phyloP scores from a whole-genome alignment of 2,113 vertebrate genomes.

The Halichoeres trimaculatus region DNA sequence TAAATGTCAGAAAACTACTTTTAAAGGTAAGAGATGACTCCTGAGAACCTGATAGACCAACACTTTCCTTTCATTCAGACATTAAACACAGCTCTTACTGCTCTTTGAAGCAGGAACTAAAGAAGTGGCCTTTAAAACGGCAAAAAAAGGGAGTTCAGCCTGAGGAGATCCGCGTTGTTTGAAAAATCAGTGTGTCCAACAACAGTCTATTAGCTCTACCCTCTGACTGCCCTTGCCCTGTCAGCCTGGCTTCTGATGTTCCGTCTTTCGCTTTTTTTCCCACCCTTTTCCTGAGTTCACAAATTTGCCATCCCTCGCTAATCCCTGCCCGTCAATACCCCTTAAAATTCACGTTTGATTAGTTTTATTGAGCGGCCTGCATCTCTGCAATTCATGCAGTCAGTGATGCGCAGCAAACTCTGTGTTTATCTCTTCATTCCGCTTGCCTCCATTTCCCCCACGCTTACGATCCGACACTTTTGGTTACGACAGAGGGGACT shows the following conservation, averaged over 20 bases:
- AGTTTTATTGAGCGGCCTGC: constrained; percentile 71
- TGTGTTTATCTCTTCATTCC: constrained; percentile 50
- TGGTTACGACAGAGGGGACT: constrained; percentile 38
- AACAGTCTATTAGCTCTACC: constrained; percentile 13
- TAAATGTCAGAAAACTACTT: not conserved
- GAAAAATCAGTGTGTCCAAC: constrained; percentile 8
- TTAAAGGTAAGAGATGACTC: not conserved
- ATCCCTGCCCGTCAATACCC: constrained; percentile 61
- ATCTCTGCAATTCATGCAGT: constrained; percentile 51
- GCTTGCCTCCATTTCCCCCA: constrained; percentile 16
- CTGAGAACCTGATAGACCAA: not conserved
- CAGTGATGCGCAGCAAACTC: constrained; percentile 46
- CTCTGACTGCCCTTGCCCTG: constrained; percentile 57
- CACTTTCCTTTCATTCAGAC: not conserved
- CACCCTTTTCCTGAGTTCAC: constrained; percentile 33
- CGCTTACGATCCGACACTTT: constrained; percentile 18
- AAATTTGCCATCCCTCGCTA: constrained; percentile 51
- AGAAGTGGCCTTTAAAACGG: not conserved
- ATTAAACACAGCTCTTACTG: not conserved
- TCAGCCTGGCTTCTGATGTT: constrained; percentile 38
- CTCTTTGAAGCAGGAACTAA: not conserved
- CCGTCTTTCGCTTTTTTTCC: constrained; percentile 35
- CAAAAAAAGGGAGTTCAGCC: not conserved
- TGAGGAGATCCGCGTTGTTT: constrained; percentile 4
- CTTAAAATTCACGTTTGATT: constrained; percentile 79